Base-by-base conservation (phyloP, 2,888 invertebrate genomes). In the Prionchulus punctatus region DNA sequence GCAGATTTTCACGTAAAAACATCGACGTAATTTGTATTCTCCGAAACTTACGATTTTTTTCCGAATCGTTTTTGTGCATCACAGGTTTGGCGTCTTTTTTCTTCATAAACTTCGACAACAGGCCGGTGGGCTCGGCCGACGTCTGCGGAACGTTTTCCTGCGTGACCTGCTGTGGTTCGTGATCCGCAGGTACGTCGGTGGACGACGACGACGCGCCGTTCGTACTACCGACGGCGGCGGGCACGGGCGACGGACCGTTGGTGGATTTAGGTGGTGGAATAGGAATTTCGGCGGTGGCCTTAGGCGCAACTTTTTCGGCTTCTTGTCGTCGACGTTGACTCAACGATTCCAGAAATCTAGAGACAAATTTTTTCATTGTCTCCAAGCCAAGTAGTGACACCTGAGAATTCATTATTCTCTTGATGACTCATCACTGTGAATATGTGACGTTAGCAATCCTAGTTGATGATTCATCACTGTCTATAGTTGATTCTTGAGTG, bases 251-350 rank as follows among this genome's bases (percentile, higher is more conserved):
- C 7, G 47, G 23, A 18, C 7, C 7, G 7, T 45, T 7, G 47
- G 18, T 23, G 18, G 47, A 23, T 36, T 7, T 18, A 12, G 36
- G 18, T 36, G 7, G 36, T 36, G 36, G 12, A 12, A 36, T 18
- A 21, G 53, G 49, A 21, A 53, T 42, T 25, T 31, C 28, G 2
- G 49, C 36, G 1, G 58, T 58, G n/a, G 58, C 42, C 15, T 26
- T 49, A 2, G 58, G 58, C 1, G 58, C 58, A n/a, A 49, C 15
- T 23, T 48, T 30, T 28, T 58, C 58, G 1, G 58, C 58, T 21
- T 48, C 53, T 12, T 18, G 25, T 21, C 58, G 58, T 15, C 58
- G 58, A 1, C 31, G 18, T 15, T n/a, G 2, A 18, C 27, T 47
- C 2, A 58, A 21, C 1, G 18, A 7, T 12, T 58, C 58, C 18